Conservation (phyloP, 2,113 vertebrate genomes). For the Carollia perspicillata region DNA sequence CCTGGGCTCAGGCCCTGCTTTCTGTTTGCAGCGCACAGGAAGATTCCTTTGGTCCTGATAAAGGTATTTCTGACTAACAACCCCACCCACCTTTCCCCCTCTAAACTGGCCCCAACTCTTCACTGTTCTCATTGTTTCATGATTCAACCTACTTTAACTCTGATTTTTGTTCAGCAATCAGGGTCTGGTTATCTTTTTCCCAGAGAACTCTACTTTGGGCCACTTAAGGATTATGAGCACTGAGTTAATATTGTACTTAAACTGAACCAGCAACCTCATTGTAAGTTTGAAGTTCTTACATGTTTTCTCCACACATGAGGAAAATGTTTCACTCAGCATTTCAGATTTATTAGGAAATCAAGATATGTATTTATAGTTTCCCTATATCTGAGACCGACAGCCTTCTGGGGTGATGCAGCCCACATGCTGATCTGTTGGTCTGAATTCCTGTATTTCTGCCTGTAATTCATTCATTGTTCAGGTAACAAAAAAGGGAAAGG, state of each 20-base stretch:
- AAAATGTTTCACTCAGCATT: neutral
- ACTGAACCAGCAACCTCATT: neutral
- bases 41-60: neutral
- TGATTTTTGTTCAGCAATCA: neutral
- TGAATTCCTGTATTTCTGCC: neutral
- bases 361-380: neutral
- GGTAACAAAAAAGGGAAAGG: neutral
- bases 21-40: neutral
- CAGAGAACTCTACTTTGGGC: neutral
- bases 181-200: neutral
- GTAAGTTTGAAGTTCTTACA: neutral
- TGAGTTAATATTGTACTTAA: neutral
- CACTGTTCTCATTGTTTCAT: neutral
- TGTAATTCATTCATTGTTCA: neutral
- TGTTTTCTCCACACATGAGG: neutral
- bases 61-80: neutral
- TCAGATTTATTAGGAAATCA: neutral
- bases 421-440: neutral
- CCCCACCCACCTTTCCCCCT: rapidly evolving
- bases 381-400: neutral
- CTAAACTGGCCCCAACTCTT: neutral
- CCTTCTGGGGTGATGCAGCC: neutral
- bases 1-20: neutral
- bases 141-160: neutral
- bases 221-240: neutral